Conservation (phyloP, 1,140 invertebrate species). For the Drosophila watanabei region DNA sequence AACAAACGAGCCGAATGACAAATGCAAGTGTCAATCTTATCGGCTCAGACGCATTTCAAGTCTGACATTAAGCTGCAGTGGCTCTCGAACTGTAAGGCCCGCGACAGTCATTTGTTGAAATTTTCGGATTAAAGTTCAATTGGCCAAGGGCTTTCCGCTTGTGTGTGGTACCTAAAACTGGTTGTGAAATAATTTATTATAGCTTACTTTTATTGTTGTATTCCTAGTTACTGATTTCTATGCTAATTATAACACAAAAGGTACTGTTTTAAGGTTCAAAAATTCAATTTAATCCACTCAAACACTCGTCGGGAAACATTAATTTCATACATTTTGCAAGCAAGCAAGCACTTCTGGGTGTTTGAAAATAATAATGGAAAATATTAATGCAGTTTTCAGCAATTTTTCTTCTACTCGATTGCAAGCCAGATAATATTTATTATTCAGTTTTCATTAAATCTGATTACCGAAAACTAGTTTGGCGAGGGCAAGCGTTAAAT, state of each 20-base stretch:
- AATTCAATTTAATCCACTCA: background rate
- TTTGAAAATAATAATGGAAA: constrained; percentile 40
- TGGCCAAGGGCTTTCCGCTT: constrained; percentile 31
- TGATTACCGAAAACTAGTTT: constrained; percentile 72
- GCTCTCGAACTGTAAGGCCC: constrained; percentile 43
- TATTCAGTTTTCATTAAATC: constrained; percentile 83
- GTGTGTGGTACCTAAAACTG: constrained; percentile 22
- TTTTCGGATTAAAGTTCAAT: constrained; percentile 57
- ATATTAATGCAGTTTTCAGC: constrained; percentile 66
- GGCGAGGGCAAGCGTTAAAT: constrained; percentile 2
- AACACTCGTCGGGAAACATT: constrained; percentile 14
- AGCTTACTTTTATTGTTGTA: background rate
- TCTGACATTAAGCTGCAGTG: constrained; percentile 67
- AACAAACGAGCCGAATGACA: constrained; percentile 71
- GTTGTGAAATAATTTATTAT: constrained; percentile 22
- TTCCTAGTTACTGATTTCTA: background rate
- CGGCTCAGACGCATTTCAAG: constrained; percentile 41
- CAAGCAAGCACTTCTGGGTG: constrained; percentile 35
- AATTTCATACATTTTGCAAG: constrained; percentile 9
- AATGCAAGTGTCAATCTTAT: constrained; percentile 72
- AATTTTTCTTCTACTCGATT: constrained; percentile 50
- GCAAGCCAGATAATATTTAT: constrained; percentile 75
- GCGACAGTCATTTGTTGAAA: constrained; percentile 34
- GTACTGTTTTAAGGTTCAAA: background rate
- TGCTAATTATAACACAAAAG: background rate